phyloP scores from a whole-genome alignment of 2,888 invertebrate species.

The Lithophane socia region DNA sequence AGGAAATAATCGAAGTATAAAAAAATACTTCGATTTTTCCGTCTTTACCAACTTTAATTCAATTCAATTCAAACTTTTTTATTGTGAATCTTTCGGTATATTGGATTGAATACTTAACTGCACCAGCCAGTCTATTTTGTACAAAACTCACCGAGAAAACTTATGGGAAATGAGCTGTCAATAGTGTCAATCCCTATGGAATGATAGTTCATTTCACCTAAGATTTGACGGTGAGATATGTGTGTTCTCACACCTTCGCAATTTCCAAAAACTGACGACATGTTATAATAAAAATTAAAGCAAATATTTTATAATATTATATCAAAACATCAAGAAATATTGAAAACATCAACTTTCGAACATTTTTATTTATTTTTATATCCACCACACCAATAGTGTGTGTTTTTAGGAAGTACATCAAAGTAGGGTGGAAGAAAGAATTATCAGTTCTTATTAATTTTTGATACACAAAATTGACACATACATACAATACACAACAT shows the following conservation, averaged over 20 bases:
- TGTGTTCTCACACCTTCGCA: slow-evolving; percentile 9
- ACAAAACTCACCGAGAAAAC: too few relatives aligned
- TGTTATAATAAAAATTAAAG: slow-evolving; percentile 26
- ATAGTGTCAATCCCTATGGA: not conserved
- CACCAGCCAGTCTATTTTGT: not conserved
- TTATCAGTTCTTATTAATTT: slow-evolving; percentile 10
- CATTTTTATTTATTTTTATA: not conserved
- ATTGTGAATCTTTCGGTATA: not conserved
- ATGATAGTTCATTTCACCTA: too few relatives aligned
- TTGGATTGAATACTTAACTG: too few relatives aligned
- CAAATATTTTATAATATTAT: slow-evolving; percentile 30
- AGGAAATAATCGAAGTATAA: too few relatives aligned
- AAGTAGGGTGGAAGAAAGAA: slow-evolving; percentile 12
- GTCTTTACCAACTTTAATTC: not conserved
- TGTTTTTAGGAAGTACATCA: slow-evolving; percentile 14
- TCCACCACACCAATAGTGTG: slow-evolving; percentile 2
- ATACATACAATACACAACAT: slow-evolving; percentile 37
- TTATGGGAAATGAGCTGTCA: too few relatives aligned
- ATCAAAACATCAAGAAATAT: slow-evolving; percentile 15
- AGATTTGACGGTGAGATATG: not conserved
- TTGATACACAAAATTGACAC: slow-evolving; percentile 37
- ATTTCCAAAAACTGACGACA: not conserved
- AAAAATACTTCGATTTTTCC: not conserved
- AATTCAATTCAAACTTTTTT: too few relatives aligned
- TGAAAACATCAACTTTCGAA: not conserved